Base-by-base conservation (phyloP, 2,113 vertebrate genomes). In the Crotophaga sulcirostris region DNA sequence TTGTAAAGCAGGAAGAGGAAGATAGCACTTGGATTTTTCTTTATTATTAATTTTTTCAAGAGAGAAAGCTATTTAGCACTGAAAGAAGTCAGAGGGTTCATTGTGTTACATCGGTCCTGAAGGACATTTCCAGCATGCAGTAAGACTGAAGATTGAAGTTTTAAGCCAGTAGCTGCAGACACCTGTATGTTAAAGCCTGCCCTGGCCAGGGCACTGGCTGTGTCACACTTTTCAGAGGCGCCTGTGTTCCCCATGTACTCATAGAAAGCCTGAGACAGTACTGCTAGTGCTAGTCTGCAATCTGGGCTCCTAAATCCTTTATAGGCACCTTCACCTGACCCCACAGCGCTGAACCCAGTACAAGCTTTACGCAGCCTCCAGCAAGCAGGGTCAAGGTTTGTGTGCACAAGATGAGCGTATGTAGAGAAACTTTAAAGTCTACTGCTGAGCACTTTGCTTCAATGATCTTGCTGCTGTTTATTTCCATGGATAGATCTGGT, bases 291-390 rank as follows among this genome's bases (percentile, higher is more conserved):
- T 58, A 11, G n/a, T 45, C 33, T 62, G 40, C 16, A 67, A 19
- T 75, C 26, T 67, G 26, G 26, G 26, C 26, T 52, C 16, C 38
- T 63, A 70, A 79, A 26, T 40, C 21, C 19, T 51, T 67, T 23
- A 42, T 4, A 12, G 34, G 17, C 33, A 66, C n/a, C 21, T 64
- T 80, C 36, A 80, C 33, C 13, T 28, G 69, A 73, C 28, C 14
- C 36, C 0, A 0, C 5, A 7, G 51, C 51, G 36, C 54, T 54
- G 45, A 90, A 52, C 25, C 5, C 38, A 44, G 38, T 24, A 38
- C 2, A 26, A 73, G 47, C 40, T 79, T 79, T 60, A 60, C 3
- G 26, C 19, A 67, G 45, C 13, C n/a, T 84, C 59, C 25, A 90
- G 51, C 56, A 70, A 44, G 64, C 21, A 83, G 64, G 34, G 4